Evolutionary conservation across 2,113 vertebrate species (phyloP).

Genomic region (Aegypius monachus): DNA sequence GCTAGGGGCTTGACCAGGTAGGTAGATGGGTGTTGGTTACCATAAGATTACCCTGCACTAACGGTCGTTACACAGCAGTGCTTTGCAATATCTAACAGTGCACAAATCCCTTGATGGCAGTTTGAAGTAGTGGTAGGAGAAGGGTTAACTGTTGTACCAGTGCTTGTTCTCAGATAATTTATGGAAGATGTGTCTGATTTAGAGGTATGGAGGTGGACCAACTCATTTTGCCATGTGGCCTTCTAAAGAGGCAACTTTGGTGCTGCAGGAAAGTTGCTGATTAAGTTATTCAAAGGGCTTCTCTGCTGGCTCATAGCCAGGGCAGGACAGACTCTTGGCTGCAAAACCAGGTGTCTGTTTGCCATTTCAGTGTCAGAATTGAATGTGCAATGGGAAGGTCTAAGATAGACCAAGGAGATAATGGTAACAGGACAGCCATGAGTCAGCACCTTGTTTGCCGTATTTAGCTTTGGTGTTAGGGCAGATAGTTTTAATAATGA

Average conservation of each 20-base stretch:
- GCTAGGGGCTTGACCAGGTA: neutral
- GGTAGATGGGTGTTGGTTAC: neutral
- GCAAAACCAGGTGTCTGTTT: neutral
- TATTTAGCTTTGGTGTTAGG: neutral
- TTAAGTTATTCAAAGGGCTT: neutral
- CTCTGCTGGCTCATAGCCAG: neutral
- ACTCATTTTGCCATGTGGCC: neutral
- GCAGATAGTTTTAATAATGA: neutral
- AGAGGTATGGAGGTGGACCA: neutral
- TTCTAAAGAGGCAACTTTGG: neutral
- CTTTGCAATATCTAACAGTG: neutral
- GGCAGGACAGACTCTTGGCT: neutral
- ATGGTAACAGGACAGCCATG: accelerated
- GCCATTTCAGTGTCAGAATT: neutral
- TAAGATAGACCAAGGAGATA: neutral
- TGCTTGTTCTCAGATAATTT: neutral
- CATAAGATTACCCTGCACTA: neutral
- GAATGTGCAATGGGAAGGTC: neutral
- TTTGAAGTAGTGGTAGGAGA: neutral
- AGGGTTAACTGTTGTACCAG: neutral
- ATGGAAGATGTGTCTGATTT: neutral
- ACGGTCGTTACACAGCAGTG: neutral
- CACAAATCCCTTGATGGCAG: neutral
- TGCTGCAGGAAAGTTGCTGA: neutral
- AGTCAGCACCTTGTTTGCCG: neutral